Evolutionary conservation across 2,113 vertebrate species (phyloP).

Genomic region (Peucedramus taeniatus): DNA sequence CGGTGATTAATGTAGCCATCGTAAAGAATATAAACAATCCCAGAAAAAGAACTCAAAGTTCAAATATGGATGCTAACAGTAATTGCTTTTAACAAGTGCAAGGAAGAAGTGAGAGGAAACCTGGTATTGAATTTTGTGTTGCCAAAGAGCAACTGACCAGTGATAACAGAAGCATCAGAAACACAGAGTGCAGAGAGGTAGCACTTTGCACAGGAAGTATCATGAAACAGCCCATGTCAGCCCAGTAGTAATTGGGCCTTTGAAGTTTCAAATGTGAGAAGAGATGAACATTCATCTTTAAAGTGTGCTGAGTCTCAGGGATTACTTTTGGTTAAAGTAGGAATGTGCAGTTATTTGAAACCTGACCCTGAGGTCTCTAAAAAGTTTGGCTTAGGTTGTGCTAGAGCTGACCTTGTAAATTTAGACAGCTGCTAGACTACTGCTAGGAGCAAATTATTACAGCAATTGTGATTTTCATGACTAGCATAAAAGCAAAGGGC

Average conservation of each 20-base stretch:
- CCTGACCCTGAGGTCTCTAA: constrained; percentile 69
- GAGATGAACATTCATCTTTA: constrained; percentile 72
- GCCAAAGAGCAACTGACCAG: constrained; percentile 34
- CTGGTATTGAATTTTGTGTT: constrained; percentile 30
- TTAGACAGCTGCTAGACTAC: constrained; percentile 74
- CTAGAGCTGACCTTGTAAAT: constrained; percentile 74
- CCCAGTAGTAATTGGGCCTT: constrained; percentile 63
- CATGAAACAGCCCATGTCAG: constrained; percentile 61
- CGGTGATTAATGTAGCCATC: constrained; percentile 54
- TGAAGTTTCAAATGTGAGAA: constrained; percentile 73
- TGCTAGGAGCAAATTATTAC: constrained; percentile 70
- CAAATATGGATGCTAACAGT: constrained; percentile 45
- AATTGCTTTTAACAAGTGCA: constrained; percentile 70
- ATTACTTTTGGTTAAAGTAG: constrained; percentile 74
- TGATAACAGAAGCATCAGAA: constrained; percentile 27
- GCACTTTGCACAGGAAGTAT: constrained; percentile 68
- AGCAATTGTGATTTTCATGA: constrained; percentile 62
- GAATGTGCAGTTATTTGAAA: constrained; percentile 78
- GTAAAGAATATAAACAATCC: constrained; percentile 41
- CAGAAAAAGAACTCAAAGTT: constrained; percentile 48
- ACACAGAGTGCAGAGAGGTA: constrained; percentile 30
- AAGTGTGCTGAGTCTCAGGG: constrained; percentile 53
- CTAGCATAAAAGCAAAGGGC: constrained; percentile 55
- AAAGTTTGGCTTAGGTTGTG: constrained; percentile 62
- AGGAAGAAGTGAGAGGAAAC: constrained; percentile 40